phyloP scores from a whole-genome alignment of 2,113 vertebrate genomes.

The Nothocercus julius region DNA sequence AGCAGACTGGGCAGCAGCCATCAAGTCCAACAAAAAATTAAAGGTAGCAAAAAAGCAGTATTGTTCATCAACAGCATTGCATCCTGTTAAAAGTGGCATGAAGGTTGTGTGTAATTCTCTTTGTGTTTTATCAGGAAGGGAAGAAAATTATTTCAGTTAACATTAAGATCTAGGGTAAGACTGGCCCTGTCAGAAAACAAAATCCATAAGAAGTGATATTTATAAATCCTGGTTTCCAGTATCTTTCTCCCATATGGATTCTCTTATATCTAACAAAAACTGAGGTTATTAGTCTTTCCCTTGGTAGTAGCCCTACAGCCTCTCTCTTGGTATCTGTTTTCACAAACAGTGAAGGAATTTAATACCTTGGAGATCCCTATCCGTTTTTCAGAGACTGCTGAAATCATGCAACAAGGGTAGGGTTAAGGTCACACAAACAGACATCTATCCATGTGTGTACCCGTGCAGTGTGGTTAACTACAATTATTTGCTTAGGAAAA shows the following conservation, averaged over 20 bases:
- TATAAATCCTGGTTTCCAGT: conserved; percentile 4
- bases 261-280: background rate
- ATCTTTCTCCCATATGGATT: conserved; percentile 3
- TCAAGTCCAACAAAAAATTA: background rate
- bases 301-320: background rate
- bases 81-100: conserved; percentile 14
- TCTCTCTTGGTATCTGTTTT: background rate
- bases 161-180: background rate
- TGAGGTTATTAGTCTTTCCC: background rate
- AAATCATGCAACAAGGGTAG: background rate
- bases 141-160: conserved; percentile 35
- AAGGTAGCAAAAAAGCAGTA: conserved; percentile 13
- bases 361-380: background rate
- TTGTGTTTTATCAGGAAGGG: background rate
- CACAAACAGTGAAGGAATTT: background rate
- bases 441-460: background rate
- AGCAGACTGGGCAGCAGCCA: background rate
- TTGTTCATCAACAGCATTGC: background rate
- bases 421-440: background rate
- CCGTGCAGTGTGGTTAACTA: background rate
- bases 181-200: conserved; percentile 30
- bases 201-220: background rate
- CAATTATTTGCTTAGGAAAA: conserved; percentile 47
- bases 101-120: conserved; percentile 1
- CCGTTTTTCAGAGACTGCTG: background rate